Evolutionary conservation across 2,113 vertebrate genomes (phyloP).

Genomic region (Saguinus imperator): DNA sequence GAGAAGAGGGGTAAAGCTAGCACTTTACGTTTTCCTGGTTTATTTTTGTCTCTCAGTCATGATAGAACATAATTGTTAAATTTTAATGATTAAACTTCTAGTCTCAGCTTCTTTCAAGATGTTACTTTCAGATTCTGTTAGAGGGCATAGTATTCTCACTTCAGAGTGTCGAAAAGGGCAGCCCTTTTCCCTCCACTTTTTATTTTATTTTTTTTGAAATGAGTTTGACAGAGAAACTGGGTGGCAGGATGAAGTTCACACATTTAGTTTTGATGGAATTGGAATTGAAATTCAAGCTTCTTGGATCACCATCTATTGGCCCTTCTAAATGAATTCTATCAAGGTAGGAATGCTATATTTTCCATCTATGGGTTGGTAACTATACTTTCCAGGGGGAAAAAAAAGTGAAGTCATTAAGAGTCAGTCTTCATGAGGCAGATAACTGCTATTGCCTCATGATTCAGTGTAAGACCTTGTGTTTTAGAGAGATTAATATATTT

Average conservation of each 20-base stretch:
- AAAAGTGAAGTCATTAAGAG: neutral
- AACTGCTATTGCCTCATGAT: neutral
- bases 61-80: neutral
- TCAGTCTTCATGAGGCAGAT: neutral
- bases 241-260: neutral
- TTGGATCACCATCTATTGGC: neutral
- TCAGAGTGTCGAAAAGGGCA: neutral
- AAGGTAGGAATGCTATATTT: neutral
- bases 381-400: neutral
- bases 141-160: neutral
- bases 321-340: neutral
- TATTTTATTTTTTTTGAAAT: slow-evolving; percentile 14
- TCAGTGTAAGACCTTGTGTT: neutral
- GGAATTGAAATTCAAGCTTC: neutral
- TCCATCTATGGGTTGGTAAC: neutral
- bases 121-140: neutral
- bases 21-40: neutral
- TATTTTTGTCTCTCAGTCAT: neutral
- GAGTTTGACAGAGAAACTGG: neutral
- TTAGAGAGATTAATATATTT: neutral
- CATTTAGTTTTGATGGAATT: neutral
- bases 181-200: neutral
- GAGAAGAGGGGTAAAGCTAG: neutral
- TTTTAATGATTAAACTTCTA: neutral
- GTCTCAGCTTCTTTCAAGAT: neutral